A percentile compares a stretch with the other conserved stretches of the same genome.
Conservation (phyloP, 2,113 vertebrate genomes). For the Ictidomys tridecemlineatus region DNA sequence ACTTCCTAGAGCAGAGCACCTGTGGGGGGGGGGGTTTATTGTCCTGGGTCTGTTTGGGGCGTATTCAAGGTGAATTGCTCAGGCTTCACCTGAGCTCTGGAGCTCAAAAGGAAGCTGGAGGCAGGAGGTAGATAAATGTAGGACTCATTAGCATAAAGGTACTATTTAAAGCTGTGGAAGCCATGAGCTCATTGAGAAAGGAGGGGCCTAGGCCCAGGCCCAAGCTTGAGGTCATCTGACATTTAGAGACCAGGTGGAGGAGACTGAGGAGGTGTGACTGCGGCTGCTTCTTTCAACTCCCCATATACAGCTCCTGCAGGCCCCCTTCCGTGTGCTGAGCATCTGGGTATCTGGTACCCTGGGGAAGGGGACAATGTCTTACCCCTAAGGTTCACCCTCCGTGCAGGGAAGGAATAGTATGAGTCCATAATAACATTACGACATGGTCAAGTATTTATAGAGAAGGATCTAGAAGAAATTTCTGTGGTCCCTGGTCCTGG, state of each 20-base stretch:
- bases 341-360: neutral
- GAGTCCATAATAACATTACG: neutral
- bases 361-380: neutral
- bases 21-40: neutral
- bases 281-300: neutral
- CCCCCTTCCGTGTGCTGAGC: accelerated
- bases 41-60: neutral
- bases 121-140: neutral
- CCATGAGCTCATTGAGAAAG: neutral
- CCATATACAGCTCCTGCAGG: neutral
- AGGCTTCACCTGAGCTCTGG: neutral
- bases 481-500: neutral
- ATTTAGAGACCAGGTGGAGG: neutral
- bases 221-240: neutral
- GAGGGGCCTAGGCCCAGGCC: neutral
- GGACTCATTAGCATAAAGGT: neutral
- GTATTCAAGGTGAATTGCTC: neutral
- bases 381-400: neutral
- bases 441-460: neutral
- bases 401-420: neutral
- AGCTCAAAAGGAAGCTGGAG: neutral
- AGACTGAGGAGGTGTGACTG: neutral
- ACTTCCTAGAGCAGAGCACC: neutral
- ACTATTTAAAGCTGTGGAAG: neutral
- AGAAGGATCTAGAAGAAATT: neutral